Conservation (phyloP, 2,888 invertebrate species). For the Priocnemis perturbator region DNA sequence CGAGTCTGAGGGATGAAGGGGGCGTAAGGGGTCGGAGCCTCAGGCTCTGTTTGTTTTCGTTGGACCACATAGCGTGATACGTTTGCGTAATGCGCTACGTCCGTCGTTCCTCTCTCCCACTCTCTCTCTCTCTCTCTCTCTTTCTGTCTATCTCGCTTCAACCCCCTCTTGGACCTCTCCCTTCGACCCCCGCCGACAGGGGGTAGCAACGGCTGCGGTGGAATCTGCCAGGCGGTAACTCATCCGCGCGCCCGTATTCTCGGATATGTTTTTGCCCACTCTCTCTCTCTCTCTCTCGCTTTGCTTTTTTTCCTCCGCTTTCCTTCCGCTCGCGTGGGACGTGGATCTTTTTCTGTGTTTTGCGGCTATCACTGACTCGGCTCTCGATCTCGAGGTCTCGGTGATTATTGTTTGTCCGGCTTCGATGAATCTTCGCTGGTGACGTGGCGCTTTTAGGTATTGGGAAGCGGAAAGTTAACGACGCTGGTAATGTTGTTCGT, state of each 20-base stretch:
- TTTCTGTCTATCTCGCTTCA: conserved; percentile 20
- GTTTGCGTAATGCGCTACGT: conserved; percentile 73
- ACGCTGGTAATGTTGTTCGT: no score
- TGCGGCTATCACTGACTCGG: no score
- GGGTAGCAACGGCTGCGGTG: conserved; percentile 51
- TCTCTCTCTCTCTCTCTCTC: background rate
- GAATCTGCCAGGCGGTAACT: conserved; percentile 70
- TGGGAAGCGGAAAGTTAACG: no score
- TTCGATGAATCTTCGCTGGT: no score
- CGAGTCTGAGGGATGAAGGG: conserved; percentile 24
- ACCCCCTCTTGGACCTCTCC: conserved; percentile 13
- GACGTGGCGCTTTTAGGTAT: no score
- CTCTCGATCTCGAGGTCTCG: no score
- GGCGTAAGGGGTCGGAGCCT: conserved; percentile 58
- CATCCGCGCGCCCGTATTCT: conserved; percentile 64
- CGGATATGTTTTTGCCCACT: conserved; percentile 51
- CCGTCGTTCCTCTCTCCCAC: conserved; percentile 35
- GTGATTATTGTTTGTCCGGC: no score
- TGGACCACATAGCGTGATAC: conserved; percentile 75
- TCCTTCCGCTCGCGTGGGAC: background rate
- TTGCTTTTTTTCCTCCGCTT: background rate
- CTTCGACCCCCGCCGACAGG: conserved; percentile 15
- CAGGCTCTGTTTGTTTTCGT: conserved; percentile 73
- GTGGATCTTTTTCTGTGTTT: no score
- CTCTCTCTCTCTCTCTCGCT: conserved; percentile 5